These are phyloP conservation scores for Magallana angulata DNA, from an alignment of 1,140 invertebrate species.

Conservation along the genomic window DNA sequence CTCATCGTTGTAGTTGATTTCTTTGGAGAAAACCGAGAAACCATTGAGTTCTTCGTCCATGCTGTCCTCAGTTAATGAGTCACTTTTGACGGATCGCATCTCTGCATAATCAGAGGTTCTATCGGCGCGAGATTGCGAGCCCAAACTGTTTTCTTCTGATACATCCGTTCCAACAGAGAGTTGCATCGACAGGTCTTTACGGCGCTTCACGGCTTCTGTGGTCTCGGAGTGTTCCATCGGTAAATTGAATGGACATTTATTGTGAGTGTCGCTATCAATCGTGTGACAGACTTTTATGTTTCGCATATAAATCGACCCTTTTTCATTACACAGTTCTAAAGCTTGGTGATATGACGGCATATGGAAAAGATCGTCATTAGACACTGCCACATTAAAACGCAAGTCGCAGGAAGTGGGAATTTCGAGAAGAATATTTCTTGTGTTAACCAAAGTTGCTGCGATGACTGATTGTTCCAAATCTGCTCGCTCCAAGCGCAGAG, in stretches of 20 bases:
- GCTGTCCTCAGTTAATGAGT: not conserved
- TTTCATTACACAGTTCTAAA: conserved; percentile 59
- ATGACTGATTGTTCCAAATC: conserved; percentile 64
- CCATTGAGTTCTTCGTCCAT: not conserved
- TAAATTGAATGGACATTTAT: not conserved
- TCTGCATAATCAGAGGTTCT: conserved; percentile 31
- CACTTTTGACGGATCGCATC: conserved; percentile 25
- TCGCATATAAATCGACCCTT: conserved; percentile 60
- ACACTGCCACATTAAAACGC: conserved; percentile 59
- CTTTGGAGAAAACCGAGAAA: not conserved
- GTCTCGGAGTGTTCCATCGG: too few species aligned
- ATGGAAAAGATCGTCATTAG: conserved; percentile 47
- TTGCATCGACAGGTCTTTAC: not conserved
- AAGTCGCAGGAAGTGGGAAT: conserved; percentile 60
- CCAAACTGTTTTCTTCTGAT: not conserved
- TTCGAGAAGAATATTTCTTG: conserved; percentile 65
- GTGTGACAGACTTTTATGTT: conserved; percentile 64
- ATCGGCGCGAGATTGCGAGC: not conserved
- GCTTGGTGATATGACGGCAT: conserved; percentile 58
- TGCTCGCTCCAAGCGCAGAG: conserved; percentile 56
- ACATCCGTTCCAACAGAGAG: not conserved
- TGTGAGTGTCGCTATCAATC: conserved; percentile 10
- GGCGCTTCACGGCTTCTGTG: not conserved
- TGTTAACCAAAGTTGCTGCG: conserved; percentile 63
- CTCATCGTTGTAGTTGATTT: not conserved